Conservation (phyloP, 1,140 invertebrate species). For the Tenebrio molitor region DNA sequence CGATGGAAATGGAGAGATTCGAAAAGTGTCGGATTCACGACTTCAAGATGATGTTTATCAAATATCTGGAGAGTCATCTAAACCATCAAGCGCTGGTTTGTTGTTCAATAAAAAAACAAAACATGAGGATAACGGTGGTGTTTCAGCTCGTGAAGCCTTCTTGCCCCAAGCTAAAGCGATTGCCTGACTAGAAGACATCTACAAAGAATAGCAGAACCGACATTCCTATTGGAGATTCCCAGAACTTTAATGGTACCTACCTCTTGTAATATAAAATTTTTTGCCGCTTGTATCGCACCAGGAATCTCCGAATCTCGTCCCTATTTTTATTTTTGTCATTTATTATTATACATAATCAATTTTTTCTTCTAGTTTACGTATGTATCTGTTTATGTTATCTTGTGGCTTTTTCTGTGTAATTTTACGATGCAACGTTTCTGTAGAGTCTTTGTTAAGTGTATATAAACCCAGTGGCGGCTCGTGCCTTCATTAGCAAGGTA, state of each 20-base stretch:
- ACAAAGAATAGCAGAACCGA: constrained; percentile 64
- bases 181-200: constrained; percentile 72
- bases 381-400: constrained; percentile 7
- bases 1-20: constrained; percentile 95
- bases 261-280: constrained; percentile 30
- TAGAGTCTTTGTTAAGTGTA: background rate
- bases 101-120: background rate
- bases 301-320: constrained; percentile 12
- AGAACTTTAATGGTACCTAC: constrained; percentile 53
- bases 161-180: constrained; percentile 92
- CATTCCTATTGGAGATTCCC: constrained; percentile 66
- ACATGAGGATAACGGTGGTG: constrained; percentile 46
- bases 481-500: no score
- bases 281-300: background rate
- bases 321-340: constrained; percentile 27
- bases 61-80: constrained; percentile 95
- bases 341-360: constrained; percentile 25
- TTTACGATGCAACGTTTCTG: no score
- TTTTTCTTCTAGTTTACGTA: constrained; percentile 21
- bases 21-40: constrained; percentile 90
- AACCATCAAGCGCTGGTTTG: constrained; percentile 94
- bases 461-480: no score
- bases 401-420: no score
- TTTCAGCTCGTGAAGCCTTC: constrained; percentile 91
- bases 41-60: constrained; percentile 90